Conservation (phyloP, 2,113 vertebrate species). For the Cyprinodon tularosa region DNA sequence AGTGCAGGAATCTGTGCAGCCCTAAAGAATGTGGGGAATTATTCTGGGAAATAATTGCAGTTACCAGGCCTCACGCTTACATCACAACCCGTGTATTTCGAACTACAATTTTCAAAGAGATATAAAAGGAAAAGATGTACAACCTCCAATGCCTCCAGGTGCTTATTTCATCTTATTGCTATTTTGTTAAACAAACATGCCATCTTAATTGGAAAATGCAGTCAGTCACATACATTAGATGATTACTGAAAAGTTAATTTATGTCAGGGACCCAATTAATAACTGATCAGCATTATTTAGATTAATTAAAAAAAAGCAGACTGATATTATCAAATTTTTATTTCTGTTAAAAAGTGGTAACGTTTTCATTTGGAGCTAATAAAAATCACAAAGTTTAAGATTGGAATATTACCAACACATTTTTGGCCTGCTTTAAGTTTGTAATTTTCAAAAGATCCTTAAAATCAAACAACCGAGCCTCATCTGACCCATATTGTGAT, state of each 20-base stretch:
- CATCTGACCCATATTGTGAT: too few relatives aligned
- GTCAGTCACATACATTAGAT: conserved; percentile 18
- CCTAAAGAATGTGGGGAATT: conserved; percentile 46
- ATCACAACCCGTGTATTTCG: conserved; percentile 55
- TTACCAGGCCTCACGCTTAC: conserved; percentile 57
- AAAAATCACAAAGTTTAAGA: not conserved
- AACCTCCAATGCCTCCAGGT: conserved; percentile 36
- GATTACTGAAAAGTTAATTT: not conserved
- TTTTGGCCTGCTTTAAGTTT: too few relatives aligned
- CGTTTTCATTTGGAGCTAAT: not conserved
- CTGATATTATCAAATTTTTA: not conserved
- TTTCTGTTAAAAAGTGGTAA: not conserved
- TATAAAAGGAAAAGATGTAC: conserved; percentile 42
- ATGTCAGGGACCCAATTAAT: not conserved
- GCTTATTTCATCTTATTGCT: conserved; percentile 34
- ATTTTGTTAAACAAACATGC: conserved; percentile 49
- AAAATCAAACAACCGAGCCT: too few relatives aligned
- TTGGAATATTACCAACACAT: not conserved
- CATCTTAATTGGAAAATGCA: conserved; percentile 33
- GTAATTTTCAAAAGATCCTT: too few relatives aligned
- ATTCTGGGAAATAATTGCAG: conserved; percentile 68
- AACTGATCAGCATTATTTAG: not conserved
- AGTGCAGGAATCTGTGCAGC: conserved; percentile 40
- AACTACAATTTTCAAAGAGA: conserved; percentile 50
- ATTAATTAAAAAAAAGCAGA: not conserved